phyloP scores from a whole-genome alignment of 1,140 invertebrate species.

The Lamellibrachia luymesi region DNA sequence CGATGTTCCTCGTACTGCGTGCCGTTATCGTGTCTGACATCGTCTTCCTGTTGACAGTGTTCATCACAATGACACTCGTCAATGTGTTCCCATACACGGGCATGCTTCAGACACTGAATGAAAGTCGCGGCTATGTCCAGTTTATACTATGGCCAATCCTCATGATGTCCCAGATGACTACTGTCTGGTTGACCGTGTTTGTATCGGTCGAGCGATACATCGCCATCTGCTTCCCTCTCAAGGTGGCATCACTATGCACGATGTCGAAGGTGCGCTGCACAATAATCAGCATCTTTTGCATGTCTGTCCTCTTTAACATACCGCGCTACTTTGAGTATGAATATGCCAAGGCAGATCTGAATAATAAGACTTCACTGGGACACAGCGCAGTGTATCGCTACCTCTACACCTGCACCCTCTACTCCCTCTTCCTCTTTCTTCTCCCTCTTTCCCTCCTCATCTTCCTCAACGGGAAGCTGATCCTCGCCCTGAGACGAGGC shows the following conservation, averaged over 20 bases:
- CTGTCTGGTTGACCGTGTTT: conserved; percentile 53
- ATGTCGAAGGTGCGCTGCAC: conserved; percentile 27
- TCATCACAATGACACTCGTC: conserved; percentile 22
- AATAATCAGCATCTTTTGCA: conserved; percentile 34
- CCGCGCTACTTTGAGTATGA: conserved; percentile 40
- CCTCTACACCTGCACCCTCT: conserved; percentile 27
- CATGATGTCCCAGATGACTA: conserved; percentile 50
- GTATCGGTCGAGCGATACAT: conserved; percentile 45
- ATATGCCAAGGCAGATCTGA: background rate
- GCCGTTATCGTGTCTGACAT: conserved; percentile 49
- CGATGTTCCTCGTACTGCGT: conserved; percentile 49
- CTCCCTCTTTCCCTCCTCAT: conserved; percentile 25
- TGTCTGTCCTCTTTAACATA: conserved; percentile 49
- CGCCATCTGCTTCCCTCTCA: conserved; percentile 25
- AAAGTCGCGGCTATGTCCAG: conserved; percentile 24
- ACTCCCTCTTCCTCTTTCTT: conserved; percentile 29
- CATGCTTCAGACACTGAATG: background rate
- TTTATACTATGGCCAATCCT: conserved; percentile 34
- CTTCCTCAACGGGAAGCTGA: conserved; percentile 26
- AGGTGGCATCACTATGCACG: conserved; percentile 22
- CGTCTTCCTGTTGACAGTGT: conserved; percentile 27
- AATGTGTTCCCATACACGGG: conserved; percentile 19
- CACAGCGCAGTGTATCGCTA: conserved; percentile 26
- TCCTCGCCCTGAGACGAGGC: conserved; percentile 24
- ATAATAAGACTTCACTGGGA: conserved; percentile 13